Base-by-base conservation (phyloP, 2,888 invertebrate genomes). In the Peribatodes rhomboidaria region DNA sequence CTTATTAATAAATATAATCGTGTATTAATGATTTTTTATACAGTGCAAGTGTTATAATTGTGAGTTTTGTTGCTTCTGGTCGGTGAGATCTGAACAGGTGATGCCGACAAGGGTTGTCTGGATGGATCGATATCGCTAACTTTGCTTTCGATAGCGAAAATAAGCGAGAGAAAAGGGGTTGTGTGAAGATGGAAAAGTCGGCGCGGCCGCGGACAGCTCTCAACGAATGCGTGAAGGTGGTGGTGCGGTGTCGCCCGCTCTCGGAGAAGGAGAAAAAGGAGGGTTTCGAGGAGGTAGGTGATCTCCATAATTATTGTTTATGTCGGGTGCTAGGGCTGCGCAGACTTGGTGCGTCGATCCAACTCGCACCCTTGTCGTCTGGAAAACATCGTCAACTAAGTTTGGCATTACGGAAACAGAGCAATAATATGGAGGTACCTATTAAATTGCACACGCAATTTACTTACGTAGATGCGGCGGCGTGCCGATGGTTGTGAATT, bases 231-330 rank as follows among this genome's bases (percentile, higher is more conserved):
- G 98, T 99, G 66, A 98, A 98, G 93, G 99, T 99, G 71, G 97
- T 99, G 73, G 99, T 99, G 61, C 94, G 99, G 85, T 99, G 99
- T 93, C 96, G 99, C 60, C 99, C 99, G 41, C 96, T 99, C 93
- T 98, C 97, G 77, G 95, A 96, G 73, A 97, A 96, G 77, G 99
- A 99, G 92, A 94, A 94, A 39, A 90, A 94, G 39, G 95, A 96
- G 79, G 97, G 97, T 20, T 95, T 96, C 90, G 94, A 90, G 67
- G 96, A 96, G 90, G 93, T 94, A 86, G 87, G 27, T 14, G 22
- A n/a, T 49, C 55, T 16, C 33, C 41, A n/a, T 41, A n/a, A 16
- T 22, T 53, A 61, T 73, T 81, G 80, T 78, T 81, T 77, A 72
- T 73, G 60, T 72, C 64, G 55, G 65, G 52, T 41, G 62, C 47